Percentiles rank a stretch among this genome's conserved stretches.
Conservation (phyloP, 2,113 vertebrate species). For the Melanocharis versteri region DNA sequence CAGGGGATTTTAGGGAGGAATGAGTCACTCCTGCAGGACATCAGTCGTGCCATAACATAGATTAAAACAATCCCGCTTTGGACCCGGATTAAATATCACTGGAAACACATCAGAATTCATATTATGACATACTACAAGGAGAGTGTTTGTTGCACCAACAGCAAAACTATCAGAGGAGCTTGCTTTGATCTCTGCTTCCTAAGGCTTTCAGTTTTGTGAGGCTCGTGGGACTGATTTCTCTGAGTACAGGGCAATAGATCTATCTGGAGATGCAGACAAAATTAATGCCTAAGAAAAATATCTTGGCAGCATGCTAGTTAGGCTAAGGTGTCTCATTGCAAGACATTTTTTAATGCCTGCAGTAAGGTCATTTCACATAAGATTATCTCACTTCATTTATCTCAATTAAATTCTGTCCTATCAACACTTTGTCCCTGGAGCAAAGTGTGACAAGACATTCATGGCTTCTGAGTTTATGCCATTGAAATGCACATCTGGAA, state of each 20-base stretch:
- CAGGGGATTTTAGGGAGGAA: neutral
- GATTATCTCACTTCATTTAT: neutral
- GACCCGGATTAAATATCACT: neutral
- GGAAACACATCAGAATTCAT: neutral
- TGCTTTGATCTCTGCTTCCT: neutral
- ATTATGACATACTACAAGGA: neutral
- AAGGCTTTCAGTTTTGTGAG: neutral
- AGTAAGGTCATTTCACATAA: fast-evolving
- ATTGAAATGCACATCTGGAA: neutral
- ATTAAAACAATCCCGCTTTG: neutral
- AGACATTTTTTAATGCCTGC: neutral
- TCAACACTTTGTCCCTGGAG: neutral
- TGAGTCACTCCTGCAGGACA: neutral
- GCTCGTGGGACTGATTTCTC: neutral
- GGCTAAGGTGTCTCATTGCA: neutral
- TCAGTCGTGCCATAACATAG: neutral
- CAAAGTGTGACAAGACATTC: neutral
- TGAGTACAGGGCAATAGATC: neutral
- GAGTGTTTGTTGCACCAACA: neutral
- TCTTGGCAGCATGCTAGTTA: neutral
- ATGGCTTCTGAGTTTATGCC: neutral
- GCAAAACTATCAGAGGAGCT: neutral
- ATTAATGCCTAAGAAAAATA: neutral
- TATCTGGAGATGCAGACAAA: neutral
- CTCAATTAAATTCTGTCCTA: neutral